Evolutionary conservation across 2,113 vertebrate genomes (phyloP), one percentile per base, ranked within the genome.

Genomic region (Zosterops japonicus): DNA sequence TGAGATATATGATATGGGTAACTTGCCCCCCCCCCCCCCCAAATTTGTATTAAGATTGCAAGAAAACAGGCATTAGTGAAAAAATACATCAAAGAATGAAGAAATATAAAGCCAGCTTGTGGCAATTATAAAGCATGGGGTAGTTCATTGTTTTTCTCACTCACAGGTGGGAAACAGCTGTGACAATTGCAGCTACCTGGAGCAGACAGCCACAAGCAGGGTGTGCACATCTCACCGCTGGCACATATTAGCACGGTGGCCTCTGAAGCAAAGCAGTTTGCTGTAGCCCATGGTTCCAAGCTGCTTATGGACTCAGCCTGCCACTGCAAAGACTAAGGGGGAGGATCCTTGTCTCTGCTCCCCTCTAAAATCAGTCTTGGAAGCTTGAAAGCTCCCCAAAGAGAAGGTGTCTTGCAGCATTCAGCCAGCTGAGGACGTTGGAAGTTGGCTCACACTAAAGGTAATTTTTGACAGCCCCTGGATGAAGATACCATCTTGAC

Each of bases 361-460:
- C 39, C 31, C 41, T 64, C 55, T 55, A 60, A 69, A 82, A 82
- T 74, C 55, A 42, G 19, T 12, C 42, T 57, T 35, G 64, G 53
- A 88, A 85, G n/a, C 15, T 53, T 86, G 50, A 59, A 85, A 89
- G 5, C 11, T 82, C 44, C 31, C 44, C 28, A 59, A 7, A 82
- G 65, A 85, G 57, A 76, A 71, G 22, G 22, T 75, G 10, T 28
- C 23, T 39, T 70, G 52, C 23, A 61, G 47, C 0, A 2, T 52
- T 79, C 83, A 83, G 67, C 31, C 42, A 44, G 21, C 24, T 52
- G 31, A 35, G 27, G 61, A 65, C 2, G 2, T 18, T 56, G 55
- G 64, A 79, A 75, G 70, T 23, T 29, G 27, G 13, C 18, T 90
- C 0, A 0, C 35, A 42, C 8, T 3, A 5, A 20, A 5, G 21